phyloP scores from a whole-genome alignment of 2,113 vertebrate genomes.

The Scartelaos histophorus region DNA sequence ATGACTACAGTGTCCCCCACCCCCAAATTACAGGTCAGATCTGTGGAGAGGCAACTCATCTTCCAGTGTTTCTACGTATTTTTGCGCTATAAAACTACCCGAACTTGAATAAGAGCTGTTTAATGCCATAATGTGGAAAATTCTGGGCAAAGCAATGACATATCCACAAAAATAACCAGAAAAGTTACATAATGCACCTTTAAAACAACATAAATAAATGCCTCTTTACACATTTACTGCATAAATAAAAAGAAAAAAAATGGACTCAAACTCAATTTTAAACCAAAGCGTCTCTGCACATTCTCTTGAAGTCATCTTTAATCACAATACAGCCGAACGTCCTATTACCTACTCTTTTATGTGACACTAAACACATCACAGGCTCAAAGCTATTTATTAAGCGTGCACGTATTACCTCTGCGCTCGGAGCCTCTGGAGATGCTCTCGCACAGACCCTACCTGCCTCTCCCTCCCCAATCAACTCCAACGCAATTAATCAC shows the following conservation, averaged over 20 bases:
- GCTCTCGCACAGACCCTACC: conserved; percentile 21
- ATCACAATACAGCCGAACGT: background rate
- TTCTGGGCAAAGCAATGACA: too few relatives aligned
- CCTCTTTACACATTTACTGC: too few relatives aligned
- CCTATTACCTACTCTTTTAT: background rate
- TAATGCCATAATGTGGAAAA: too few relatives aligned
- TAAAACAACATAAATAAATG: too few relatives aligned
- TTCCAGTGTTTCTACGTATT: too few relatives aligned
- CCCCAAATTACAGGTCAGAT: too few relatives aligned
- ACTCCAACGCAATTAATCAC: conserved; percentile 76
- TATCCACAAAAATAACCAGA: too few relatives aligned
- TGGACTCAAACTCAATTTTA: background rate
- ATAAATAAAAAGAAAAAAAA: background rate
- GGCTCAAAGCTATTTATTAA: conserved; percentile 6
- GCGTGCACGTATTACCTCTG: background rate
- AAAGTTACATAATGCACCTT: too few relatives aligned
- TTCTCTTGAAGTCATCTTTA: background rate
- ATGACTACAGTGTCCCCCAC: too few relatives aligned
- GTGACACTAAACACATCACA: background rate
- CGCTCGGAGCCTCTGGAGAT: conserved; percentile 4
- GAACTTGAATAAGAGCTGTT: too few relatives aligned
- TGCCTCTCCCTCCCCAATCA: conserved; percentile 55
- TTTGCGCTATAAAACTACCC: too few relatives aligned
- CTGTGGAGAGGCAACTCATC: too few relatives aligned
- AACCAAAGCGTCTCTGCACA: background rate